Percentiles rank a stretch among this genome's conserved stretches.
These are phyloP conservation scores for Lithophane semibrunnea DNA, from an alignment of 2,888 invertebrate genomes.

Conservation along the genomic window DNA sequence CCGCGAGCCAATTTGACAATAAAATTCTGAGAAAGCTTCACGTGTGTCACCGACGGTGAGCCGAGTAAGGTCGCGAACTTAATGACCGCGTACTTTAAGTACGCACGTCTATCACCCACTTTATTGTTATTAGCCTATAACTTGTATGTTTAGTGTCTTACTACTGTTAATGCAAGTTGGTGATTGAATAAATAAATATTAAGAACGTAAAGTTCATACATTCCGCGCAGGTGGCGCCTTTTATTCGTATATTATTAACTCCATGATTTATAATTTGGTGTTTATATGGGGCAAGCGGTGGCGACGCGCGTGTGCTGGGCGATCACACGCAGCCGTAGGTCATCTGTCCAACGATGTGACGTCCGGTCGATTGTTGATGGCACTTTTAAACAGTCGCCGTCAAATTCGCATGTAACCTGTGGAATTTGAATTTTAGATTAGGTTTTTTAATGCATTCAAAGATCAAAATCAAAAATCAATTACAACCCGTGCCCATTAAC, in stretches of 20 bases:
- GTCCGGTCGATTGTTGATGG: slow-evolving; percentile 95
- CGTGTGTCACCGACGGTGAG: too few relatives aligned
- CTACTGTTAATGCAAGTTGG: too few relatives aligned
- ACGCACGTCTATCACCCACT: too few relatives aligned
- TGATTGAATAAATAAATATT: too few relatives aligned
- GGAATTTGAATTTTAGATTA: not conserved
- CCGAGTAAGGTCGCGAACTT: too few relatives aligned
- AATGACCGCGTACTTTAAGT: too few relatives aligned
- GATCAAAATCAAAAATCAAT: not conserved
- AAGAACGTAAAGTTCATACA: not conserved
- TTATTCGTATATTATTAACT: slow-evolving; percentile 4
- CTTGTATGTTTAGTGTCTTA: too few relatives aligned
- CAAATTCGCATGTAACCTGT: slow-evolving; percentile 95
- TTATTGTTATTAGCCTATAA: too few relatives aligned
- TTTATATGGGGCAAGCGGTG: slow-evolving; percentile 73
- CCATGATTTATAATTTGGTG: slow-evolving; percentile 14
- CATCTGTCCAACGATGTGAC: slow-evolving; percentile 93
- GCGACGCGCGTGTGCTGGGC: slow-evolving; percentile 72
- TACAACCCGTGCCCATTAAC: too few relatives aligned
- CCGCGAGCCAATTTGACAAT: too few relatives aligned
- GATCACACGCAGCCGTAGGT: slow-evolving; percentile 90
- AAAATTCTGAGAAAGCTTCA: too few relatives aligned
- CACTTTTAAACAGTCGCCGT: slow-evolving; percentile 97
- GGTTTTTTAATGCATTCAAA: not conserved
- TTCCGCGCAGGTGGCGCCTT: slow-evolving; percentile 6